Evolutionary conservation across 2,888 invertebrate species (phyloP).

Genomic region (Cheilosia urbana): DNA sequence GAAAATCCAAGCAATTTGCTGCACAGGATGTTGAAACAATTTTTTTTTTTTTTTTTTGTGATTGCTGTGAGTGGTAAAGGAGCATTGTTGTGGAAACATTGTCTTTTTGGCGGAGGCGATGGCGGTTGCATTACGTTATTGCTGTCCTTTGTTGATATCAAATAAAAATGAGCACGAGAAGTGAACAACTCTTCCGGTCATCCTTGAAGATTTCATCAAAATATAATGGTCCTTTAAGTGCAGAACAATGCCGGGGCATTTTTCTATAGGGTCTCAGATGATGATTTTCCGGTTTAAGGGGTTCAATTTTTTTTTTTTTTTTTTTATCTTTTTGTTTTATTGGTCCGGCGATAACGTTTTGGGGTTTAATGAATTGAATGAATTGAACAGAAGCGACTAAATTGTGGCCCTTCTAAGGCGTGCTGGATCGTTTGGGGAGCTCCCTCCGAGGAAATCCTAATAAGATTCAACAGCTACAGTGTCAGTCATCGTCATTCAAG

Average conservation of each 20-base stretch:
- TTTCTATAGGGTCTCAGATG: conserved; percentile 21
- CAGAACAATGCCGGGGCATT: conserved; percentile 39
- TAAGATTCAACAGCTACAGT: too few species aligned
- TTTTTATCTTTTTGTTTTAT: too few species aligned
- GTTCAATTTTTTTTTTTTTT: conserved; percentile 40
- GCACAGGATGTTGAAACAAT: neutral
- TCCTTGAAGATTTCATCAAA: conserved; percentile 70
- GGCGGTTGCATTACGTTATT: conserved; percentile 48
- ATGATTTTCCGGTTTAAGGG: conserved; percentile 53
- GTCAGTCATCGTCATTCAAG: too few species aligned
- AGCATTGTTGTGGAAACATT: conserved; percentile 63
- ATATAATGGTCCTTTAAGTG: conserved; percentile 66
- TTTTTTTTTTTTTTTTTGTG: conserved; percentile 21
- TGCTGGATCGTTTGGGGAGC: neutral
- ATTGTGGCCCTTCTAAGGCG: neutral
- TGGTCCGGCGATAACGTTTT: neutral
- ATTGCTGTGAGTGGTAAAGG: conserved; percentile 16
- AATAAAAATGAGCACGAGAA: conserved; percentile 31
- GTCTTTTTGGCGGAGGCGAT: conserved; percentile 17
- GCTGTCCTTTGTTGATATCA: conserved; percentile 51
- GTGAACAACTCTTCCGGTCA: conserved; percentile 51
- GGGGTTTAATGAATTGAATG: conserved; percentile 56
- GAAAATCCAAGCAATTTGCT: conserved; percentile 35
- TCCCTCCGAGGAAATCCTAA: too few species aligned
- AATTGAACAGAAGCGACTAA: conserved; percentile 16